A percentile compares a stretch with the other conserved stretches of the same genome.
phyloP scores from a whole-genome alignment of 64 coral and sea anemone species.

The Trachythela sp. region DNA sequence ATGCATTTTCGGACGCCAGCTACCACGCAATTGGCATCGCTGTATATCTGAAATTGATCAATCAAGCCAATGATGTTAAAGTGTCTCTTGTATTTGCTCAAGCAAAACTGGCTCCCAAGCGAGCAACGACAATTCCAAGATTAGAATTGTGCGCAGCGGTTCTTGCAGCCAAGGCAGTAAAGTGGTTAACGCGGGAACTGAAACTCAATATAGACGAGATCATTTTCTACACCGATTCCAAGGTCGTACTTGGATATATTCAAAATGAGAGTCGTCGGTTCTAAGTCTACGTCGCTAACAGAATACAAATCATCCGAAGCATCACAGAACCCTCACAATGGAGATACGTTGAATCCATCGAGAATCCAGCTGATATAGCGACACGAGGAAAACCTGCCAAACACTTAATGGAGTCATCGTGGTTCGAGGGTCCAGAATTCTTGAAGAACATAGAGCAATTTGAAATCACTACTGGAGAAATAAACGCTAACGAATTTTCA shows the following conservation, averaged over 20 bases:
- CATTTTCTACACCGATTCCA: slow-evolving; percentile 20
- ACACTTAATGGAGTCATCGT: neutral
- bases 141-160: neutral
- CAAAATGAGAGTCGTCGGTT: neutral
- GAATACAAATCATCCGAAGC: neutral
- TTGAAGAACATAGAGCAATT: neutral
- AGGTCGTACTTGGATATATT: slow-evolving; percentile 11
- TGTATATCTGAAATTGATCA: neutral
- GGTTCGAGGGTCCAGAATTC: neutral
- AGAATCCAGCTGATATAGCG: slow-evolving; percentile 5
- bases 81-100: neutral
- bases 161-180: neutral
- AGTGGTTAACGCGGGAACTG: neutral
- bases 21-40: neutral
- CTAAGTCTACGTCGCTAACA: neutral
- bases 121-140: neutral
- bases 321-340: neutral
- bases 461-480: neutral
- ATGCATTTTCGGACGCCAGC: neutral
- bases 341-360: neutral
- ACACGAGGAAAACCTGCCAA: neutral
- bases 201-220: neutral
- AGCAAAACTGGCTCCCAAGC: neutral
- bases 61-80: neutral
- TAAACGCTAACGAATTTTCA: neutral